Base-by-base conservation (phyloP, 2,797 vertebrate species). In the Malurus splendens region DNA sequence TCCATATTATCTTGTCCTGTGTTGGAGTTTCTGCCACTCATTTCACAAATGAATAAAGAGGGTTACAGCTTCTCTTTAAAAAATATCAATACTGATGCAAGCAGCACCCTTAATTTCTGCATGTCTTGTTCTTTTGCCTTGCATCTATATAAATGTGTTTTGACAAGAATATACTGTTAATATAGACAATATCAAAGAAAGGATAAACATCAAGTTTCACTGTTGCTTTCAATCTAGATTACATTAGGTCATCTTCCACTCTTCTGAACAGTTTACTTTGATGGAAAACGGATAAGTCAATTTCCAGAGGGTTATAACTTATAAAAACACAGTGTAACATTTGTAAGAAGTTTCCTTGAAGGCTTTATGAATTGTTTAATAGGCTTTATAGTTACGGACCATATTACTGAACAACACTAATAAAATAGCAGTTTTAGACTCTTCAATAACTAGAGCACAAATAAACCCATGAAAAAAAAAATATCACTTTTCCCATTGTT, bases 331-430 rank as follows among this genome's bases (percentile, higher is more conserved):
- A 41, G 10, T 4, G 14, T 57, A 94, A 79, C 2, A 2, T 86
- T 80, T 39, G 65, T 86, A 89, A 82, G 51, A 90, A 74, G 81
- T 76, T 94, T 91, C 72, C 32, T 27, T 82, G 86, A 84, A 82
- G 54, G 57, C 61, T 95, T 93, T 92, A 93, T 88, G 81, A 84
- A 94, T 77, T 92, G 77, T 93, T 94, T 89, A 94, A 93, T 88
- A 86, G 87, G 78, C n/a, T 87, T 44, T 86, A 65, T 51, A 83
- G 87, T 87, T 93, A 95, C 5, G 1, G 78, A 81, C 71, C 45
- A 38, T 86, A 87, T 87, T 95, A 91, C 66, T 64, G 60, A 88
- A 89, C 42, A 92, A 86, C 70, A 82, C 28, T 91, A 90, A 81
- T 75, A 95, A 83, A 92, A 87, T 12, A 59, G 22, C 45, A 85